Evolutionary conservation across 2,113 vertebrate species (phyloP).

Genomic region (Hippocampus guttulatus): DNA sequence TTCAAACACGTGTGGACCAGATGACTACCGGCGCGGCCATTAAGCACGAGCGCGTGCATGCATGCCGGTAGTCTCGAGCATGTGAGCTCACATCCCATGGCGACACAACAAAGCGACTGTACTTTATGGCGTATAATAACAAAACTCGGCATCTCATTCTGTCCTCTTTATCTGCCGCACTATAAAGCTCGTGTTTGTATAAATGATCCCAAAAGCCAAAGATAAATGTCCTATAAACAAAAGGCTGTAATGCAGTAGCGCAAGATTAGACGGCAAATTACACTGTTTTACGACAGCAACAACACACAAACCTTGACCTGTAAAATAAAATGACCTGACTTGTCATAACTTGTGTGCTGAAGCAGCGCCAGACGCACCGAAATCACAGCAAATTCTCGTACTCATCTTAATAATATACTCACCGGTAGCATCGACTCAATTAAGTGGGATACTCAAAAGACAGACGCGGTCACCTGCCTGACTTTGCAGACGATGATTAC

Average conservation of each 20-base stretch:
- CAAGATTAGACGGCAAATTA: conserved; percentile 7
- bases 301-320: conserved; percentile 36
- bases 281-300: conserved; percentile 40
- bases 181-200: conserved; percentile 26
- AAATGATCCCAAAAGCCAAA: conserved; percentile 4
- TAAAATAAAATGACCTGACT: conserved; percentile 1
- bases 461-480: too few species aligned
- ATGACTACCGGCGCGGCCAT: too few species aligned
- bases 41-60: not conserved
- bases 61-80: not conserved
- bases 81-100: not conserved
- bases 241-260: conserved; percentile 2
- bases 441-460: not conserved
- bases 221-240: conserved; percentile 16
- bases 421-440: not conserved
- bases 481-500: too few species aligned
- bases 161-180: conserved; percentile 12
- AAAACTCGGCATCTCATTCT: conserved; percentile 16
- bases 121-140: conserved; percentile 46
- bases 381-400: not conserved
- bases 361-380: not conserved
- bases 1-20: not conserved
- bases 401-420: not conserved
- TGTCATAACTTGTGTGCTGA: not conserved
- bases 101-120: conserved; percentile 29